Evolutionary conservation across 2,797 vertebrate genomes (phyloP).

Genomic region (Craterocephalus amniculus): DNA sequence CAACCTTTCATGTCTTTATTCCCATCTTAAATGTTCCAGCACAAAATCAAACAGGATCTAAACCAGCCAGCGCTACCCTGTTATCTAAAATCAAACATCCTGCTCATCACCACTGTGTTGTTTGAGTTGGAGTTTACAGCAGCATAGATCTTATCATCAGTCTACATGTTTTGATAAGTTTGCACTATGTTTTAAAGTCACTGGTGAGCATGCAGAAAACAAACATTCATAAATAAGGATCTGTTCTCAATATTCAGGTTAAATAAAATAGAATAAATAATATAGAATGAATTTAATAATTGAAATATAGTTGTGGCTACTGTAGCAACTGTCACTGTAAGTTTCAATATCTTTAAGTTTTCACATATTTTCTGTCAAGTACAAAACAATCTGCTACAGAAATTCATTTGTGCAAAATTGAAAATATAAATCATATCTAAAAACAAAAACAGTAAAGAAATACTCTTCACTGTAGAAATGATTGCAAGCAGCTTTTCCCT

Average conservation of each 20-base stretch:
- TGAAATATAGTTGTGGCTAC: neutral
- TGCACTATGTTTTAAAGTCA: too few relatives aligned
- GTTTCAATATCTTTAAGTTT: neutral
- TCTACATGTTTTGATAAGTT: neutral
- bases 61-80: neutral
- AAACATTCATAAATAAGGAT: neutral
- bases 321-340: neutral
- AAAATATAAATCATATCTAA: neutral
- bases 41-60: neutral
- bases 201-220: too few relatives aligned
- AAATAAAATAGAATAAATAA: too few relatives aligned
- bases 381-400: neutral
- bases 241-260: neutral
- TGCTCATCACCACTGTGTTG: too few relatives aligned
- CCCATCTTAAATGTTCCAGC: neutral
- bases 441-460: neutral
- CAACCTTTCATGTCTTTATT: neutral
- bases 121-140: neutral
- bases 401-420: neutral
- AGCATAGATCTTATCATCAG: neutral
- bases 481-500: constrained; percentile 3
- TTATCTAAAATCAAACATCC: neutral
- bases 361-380: neutral
- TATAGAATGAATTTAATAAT: neutral
- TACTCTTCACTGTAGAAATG: neutral